phyloP scores from a whole-genome alignment of 1,140 invertebrate species.

The Aricia agestis region DNA sequence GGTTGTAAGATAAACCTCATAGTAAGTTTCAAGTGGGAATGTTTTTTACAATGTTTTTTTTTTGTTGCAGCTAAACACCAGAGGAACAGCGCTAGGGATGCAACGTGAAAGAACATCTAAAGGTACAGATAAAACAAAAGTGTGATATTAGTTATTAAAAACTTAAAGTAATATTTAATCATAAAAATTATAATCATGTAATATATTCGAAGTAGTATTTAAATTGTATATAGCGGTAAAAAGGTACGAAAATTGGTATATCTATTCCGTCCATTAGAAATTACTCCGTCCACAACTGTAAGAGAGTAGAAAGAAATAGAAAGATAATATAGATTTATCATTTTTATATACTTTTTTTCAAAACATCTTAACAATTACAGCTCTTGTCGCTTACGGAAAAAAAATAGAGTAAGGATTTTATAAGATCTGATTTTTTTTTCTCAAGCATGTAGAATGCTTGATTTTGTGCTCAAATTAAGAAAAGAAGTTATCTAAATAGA shows the following conservation, averaged over 20 bases:
- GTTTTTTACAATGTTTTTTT: constrained; percentile 21
- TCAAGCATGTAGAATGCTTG: too few species aligned
- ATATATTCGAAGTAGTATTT: constrained; percentile 18
- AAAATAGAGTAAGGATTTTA: too few species aligned
- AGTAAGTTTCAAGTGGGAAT: too few species aligned
- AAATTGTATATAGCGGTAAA: constrained; percentile 13
- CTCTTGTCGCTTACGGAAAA: too few species aligned
- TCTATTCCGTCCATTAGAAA: neutral
- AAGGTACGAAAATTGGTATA: neutral
- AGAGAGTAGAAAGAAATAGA: too few species aligned
- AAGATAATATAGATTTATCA: too few species aligned
- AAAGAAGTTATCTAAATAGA: neutral
- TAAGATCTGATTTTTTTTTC: too few species aligned
- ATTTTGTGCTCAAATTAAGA: neutral
- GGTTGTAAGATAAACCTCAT: too few species aligned
- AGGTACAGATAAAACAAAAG: constrained; percentile 29
- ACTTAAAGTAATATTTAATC: constrained; percentile 56
- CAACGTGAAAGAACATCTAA: constrained; percentile 45
- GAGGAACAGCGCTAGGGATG: constrained; percentile 61
- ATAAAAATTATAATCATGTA: constrained; percentile 12
- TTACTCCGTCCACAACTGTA: too few species aligned
- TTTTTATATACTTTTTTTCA: too few species aligned
- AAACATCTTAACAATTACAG: too few species aligned
- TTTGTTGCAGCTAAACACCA: constrained; percentile 72
- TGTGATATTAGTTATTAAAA: constrained; percentile 69